A percentile compares a stretch with the other conserved stretches of the same genome.
phyloP scores from a whole-genome alignment of 2,113 vertebrate genomes.

The Leuciscus idus region DNA sequence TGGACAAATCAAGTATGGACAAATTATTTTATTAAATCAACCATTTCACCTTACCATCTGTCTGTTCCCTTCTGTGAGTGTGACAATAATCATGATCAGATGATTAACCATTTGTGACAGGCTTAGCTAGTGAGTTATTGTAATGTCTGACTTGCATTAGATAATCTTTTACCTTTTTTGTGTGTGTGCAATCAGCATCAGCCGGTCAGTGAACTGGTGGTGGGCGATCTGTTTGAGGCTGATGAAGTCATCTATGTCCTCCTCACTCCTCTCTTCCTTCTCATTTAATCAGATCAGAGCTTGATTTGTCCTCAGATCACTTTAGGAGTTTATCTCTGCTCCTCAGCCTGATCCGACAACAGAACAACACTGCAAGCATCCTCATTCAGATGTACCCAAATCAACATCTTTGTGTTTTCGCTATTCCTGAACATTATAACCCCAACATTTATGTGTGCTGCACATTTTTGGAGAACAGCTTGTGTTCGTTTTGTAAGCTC shows the following conservation, averaged over 20 bases:
- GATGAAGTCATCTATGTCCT: constrained; percentile 10
- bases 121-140: neutral
- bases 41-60: too few relatives aligned
- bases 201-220: neutral
- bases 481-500: too few relatives aligned
- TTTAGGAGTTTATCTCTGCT: neutral
- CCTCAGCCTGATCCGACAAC: neutral
- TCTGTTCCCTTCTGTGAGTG: too few relatives aligned
- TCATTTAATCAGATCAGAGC: constrained; percentile 16
- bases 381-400: neutral
- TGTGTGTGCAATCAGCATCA: neutral
- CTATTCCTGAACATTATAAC: too few relatives aligned
- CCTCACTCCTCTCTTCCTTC: constrained; percentile 5
- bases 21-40: too few relatives aligned
- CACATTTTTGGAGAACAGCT: too few relatives aligned
- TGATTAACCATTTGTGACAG: too few relatives aligned
- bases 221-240: neutral
- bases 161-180: neutral
- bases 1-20: too few relatives aligned
- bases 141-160: neutral
- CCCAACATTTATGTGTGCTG: too few relatives aligned
- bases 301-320: constrained; percentile 22
- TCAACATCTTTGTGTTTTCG: neutral
- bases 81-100: too few relatives aligned
- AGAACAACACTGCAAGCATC: neutral